Evolutionary conservation across 2,888 invertebrate species (phyloP), one percentile per base, ranked within the genome.

Genomic region (Emmelina monodactyla): DNA sequence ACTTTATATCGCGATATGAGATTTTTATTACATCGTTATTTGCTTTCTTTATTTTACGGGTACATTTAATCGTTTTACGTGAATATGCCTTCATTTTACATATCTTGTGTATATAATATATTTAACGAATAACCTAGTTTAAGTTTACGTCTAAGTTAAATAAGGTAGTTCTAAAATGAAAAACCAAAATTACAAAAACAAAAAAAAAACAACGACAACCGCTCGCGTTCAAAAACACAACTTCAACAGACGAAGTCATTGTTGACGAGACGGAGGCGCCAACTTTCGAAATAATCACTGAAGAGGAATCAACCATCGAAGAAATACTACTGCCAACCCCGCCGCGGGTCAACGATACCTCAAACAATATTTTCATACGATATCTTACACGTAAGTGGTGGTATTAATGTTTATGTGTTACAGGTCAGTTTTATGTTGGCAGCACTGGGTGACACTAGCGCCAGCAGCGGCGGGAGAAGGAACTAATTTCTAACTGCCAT

Each of bases 371-470:
- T 50, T 73, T 60, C 61, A 79, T 79, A 55, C 62, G 64, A 51
- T 79, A 76, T 48, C 52, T 79, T 31, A 78, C 78, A 68, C 76
- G 78, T 79, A 72, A 79, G 78, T 76, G 10, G 2, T n/a, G n/a
- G n/a, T n/a, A n/a, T n/a, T n/a, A n/a, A n/a, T n/a, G 45, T 56
- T 51, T 67, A 44, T 68, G n/a, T n/a, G 65, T 75, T 75, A 35
- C 72, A 75, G 73, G 41, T 16, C n/a, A n/a, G n/a, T n/a, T n/a
- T n/a, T n/a, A n/a, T n/a, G n/a, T n/a, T n/a, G n/a, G n/a, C n/a
- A n/a, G n/a, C n/a, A n/a, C n/a, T n/a, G n/a, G n/a, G n/a, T n/a
- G n/a, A n/a, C n/a, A n/a, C n/a, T n/a, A n/a, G n/a, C n/a, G n/a
- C n/a, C n/a, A n/a, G n/a, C n/a, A n/a, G n/a, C n/a, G n/a, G n/a